These are phyloP conservation scores for Diogma glabrata DNA, from an alignment of 2,888 invertebrate genomes.

Conservation along the genomic window DNA sequence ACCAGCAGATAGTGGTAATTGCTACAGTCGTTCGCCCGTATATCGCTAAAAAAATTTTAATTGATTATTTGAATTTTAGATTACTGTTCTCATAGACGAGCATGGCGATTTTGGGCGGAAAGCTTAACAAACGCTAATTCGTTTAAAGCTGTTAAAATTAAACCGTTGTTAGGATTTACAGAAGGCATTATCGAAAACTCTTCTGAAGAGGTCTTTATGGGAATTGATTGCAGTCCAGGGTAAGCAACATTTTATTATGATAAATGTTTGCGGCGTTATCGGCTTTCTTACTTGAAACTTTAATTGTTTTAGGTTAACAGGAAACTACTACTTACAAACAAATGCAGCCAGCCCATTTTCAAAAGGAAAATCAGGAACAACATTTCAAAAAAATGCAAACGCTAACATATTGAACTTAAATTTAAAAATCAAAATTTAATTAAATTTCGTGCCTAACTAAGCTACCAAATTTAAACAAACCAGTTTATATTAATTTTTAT, in stretches of 20 bases:
- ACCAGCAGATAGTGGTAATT: constrained; percentile 30
- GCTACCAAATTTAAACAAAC: too few relatives aligned
- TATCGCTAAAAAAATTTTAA: not conserved
- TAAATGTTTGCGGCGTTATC: constrained; percentile 6
- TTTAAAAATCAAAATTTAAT: too few relatives aligned
- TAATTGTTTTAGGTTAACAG: constrained; percentile 24
- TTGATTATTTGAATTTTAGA: constrained; percentile 31
- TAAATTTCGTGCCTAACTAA: too few relatives aligned
- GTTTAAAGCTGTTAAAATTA: constrained; percentile 44
- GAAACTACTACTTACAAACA: constrained; percentile 35
- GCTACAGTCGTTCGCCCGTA: not conserved
- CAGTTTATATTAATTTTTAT: too few relatives aligned
- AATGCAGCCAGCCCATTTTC: constrained; percentile 32
- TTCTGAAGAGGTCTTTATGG: constrained; percentile 24
- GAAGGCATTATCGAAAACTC: constrained; percentile 22
- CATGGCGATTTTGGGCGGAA: constrained; percentile 50
- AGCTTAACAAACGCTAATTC: constrained; percentile 33
- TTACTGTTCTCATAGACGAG: constrained; percentile 48
- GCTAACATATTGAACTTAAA: too few relatives aligned
- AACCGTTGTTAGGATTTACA: constrained; percentile 43
- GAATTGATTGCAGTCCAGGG: constrained; percentile 30
- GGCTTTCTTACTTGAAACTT: not conserved
- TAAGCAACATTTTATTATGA: constrained; percentile 18
- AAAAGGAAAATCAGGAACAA: constrained; percentile 27
- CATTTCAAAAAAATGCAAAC: too few relatives aligned